Conservation (phyloP, 1,140 invertebrate genomes). For the Adoxophyes honmai region DNA sequence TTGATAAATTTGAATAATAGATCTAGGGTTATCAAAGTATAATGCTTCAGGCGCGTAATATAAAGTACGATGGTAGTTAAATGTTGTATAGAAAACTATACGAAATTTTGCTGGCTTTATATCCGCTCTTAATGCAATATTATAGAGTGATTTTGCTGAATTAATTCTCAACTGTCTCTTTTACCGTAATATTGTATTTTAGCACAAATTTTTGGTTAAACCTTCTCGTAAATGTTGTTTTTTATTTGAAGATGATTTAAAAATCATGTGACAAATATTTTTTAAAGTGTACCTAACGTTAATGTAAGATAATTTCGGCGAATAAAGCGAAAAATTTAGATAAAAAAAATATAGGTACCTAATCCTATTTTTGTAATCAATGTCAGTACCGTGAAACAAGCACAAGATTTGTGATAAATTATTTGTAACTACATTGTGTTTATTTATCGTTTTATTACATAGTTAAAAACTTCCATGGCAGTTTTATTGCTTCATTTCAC, state of each 20-base stretch:
- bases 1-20: too few relatives aligned
- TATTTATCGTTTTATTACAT: constrained; percentile 15
- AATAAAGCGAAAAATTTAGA: constrained; percentile 1
- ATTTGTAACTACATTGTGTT: constrained; percentile 4
- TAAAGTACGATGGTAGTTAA: too few relatives aligned
- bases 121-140: too few relatives aligned
- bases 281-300: not conserved
- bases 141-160: too few relatives aligned
- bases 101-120: too few relatives aligned
- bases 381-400: constrained; percentile 1
- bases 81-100: too few relatives aligned
- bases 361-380: constrained; percentile 14
- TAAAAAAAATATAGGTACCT: constrained; percentile 4
- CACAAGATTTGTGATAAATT: constrained; percentile 14
- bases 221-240: not conserved
- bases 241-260: constrained; percentile 5
- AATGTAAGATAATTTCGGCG: constrained; percentile 11
- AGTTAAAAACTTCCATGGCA: not conserved
- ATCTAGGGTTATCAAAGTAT: too few relatives aligned
- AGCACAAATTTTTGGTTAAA: too few relatives aligned
- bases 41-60: too few relatives aligned
- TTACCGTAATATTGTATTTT: too few relatives aligned
- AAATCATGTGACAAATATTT: constrained; percentile 14
- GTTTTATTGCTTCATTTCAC: not conserved
- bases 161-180: too few relatives aligned